A percentile compares a stretch with the other conserved stretches of the same genome.
phyloP scores from a whole-genome alignment of 2,797 vertebrate species.

The Hephaestus fuliginosus region DNA sequence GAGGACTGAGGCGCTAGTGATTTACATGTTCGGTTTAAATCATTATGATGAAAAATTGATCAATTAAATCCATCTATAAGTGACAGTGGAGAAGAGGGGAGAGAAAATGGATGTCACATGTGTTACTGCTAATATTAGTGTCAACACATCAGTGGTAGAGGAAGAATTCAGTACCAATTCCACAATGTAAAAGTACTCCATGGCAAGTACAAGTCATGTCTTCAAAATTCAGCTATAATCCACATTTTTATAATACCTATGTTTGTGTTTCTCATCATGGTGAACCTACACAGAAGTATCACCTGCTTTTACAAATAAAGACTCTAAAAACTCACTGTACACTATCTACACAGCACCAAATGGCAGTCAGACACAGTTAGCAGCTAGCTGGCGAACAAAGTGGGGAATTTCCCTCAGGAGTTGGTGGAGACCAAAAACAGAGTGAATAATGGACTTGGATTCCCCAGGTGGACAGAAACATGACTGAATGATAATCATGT shows the following conservation, averaged over 20 bases:
- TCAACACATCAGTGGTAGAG: not conserved
- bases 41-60: constrained; percentile 6
- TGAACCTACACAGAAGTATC: too few species aligned
- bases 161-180: not conserved
- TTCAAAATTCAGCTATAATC: not conserved
- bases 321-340: not conserved
- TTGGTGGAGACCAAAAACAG: not conserved
- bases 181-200: not conserved
- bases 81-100: not conserved
- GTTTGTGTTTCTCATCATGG: too few species aligned
- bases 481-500: too few species aligned
- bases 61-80: constrained; percentile 1
- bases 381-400: not conserved
- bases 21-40: constrained; percentile 19
- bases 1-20: not conserved
- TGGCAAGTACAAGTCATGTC: not conserved
- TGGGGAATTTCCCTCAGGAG: not conserved
- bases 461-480: too few species aligned
- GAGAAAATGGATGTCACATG: not conserved
- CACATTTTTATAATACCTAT: too few species aligned
- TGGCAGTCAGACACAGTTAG: not conserved
- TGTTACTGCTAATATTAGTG: too few species aligned
- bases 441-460: not conserved
- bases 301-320: too few species aligned
- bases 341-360: not conserved